Percentiles rank a stretch among this genome's conserved stretches.
These are phyloP conservation scores for Amiota minor DNA, from an alignment of 2,888 invertebrate species.

Conservation along the genomic window DNA sequence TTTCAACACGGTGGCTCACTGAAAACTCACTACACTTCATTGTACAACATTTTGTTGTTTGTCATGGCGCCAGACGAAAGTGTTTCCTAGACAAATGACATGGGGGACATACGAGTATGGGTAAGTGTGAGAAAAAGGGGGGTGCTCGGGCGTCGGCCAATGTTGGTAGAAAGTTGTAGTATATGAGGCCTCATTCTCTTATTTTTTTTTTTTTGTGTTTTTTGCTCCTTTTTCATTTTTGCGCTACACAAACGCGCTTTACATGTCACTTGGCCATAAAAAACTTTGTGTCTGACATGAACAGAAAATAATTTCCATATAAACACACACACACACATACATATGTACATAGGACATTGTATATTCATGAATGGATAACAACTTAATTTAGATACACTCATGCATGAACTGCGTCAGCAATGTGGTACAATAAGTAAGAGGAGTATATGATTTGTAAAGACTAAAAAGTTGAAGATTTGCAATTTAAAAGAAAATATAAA, in stretches of 20 bases:
- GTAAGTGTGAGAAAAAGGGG: background rate
- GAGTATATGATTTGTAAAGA: background rate
- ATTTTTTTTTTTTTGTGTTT: background rate
- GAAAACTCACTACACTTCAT: slow-evolving; percentile 28
- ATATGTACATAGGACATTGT: background rate
- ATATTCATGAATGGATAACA: slow-evolving; percentile 68
- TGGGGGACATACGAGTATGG: background rate
- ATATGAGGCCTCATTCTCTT: background rate
- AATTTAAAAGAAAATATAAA: slow-evolving; percentile 2
- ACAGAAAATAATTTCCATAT: slow-evolving; percentile 71
- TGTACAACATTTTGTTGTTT: slow-evolving; percentile 33
- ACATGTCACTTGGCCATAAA: slow-evolving; percentile 72
- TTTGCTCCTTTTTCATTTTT: background rate
- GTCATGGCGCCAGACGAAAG: slow-evolving; percentile 56
- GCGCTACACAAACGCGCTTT: slow-evolving; percentile 40
- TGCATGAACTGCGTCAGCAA: slow-evolving; percentile 40
- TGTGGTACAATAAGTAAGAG: background rate
- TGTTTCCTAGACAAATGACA: slow-evolving; percentile 59
- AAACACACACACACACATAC: background rate
- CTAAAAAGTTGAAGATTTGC: background rate
- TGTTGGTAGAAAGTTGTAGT: background rate
- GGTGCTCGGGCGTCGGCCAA: background rate
- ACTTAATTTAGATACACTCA: slow-evolving; percentile 68
- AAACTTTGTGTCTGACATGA: slow-evolving; percentile 71
- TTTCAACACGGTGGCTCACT: background rate